A percentile compares a stretch with the other conserved stretches of the same genome.
phyloP scores from a whole-genome alignment of 92 coral and sea anemone species.

The Porites cylindrica region DNA sequence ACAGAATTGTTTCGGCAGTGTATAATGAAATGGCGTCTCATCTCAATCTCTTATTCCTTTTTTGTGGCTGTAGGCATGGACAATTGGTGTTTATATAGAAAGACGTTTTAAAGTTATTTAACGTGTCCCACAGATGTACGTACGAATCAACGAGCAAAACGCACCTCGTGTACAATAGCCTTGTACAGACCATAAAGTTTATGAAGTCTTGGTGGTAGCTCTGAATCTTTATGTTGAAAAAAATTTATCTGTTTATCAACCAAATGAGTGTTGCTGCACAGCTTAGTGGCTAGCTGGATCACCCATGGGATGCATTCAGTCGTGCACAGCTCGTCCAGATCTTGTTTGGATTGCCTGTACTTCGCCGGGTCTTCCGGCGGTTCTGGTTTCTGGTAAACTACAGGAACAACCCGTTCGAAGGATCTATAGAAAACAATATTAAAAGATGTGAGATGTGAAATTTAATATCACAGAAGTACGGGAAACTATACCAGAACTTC shows the following conservation, averaged over 20 bases:
- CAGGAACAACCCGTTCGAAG: constrained; percentile 51
- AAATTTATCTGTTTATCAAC: constrained; percentile 36
- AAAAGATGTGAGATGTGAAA: too few relatives aligned
- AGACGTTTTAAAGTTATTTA: too few relatives aligned
- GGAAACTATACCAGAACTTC: too few relatives aligned
- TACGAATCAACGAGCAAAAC: not conserved
- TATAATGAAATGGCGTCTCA: too few relatives aligned
- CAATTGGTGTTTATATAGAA: too few relatives aligned
- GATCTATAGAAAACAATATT: constrained; percentile 14
- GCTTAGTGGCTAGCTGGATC: constrained; percentile 31
- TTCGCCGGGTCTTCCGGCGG: constrained; percentile 42
- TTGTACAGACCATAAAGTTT: constrained; percentile 56
- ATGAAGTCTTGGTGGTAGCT: constrained; percentile 15
- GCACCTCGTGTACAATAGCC: constrained; percentile 50
- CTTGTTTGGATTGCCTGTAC: constrained; percentile 40
- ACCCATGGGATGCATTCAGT: constrained; percentile 54
- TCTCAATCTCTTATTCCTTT: too few relatives aligned
- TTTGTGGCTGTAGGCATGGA: too few relatives aligned
- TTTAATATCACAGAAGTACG: too few relatives aligned
- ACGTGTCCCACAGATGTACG: too few relatives aligned
- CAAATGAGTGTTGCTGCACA: constrained; percentile 5
- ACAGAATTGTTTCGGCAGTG: too few relatives aligned
- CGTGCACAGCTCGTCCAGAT: not conserved
- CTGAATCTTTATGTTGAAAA: constrained; percentile 26
- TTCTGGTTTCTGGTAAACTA: constrained; percentile 44